A percentile compares a stretch with the other conserved stretches of the same genome.
These are phyloP conservation scores for Streblospio benedicti DNA, from an alignment of 1,140 invertebrate species.

Conservation along the genomic window DNA sequence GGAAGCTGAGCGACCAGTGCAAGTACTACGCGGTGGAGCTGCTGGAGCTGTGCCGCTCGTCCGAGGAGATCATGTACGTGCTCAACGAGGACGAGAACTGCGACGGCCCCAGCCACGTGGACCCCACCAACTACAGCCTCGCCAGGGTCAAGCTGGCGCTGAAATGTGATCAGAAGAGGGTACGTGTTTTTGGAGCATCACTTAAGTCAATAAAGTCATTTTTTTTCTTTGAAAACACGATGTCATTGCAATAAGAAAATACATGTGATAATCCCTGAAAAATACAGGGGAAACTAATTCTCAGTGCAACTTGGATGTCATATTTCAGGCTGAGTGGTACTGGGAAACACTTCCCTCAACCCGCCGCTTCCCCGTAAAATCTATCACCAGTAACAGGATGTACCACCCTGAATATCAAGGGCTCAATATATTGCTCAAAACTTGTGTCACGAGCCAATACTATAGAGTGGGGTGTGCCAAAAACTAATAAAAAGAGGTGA, in stretches of 20 bases:
- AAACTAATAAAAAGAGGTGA: too few relatives aligned
- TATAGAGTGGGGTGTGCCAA: too few relatives aligned
- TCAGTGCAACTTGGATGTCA: too few relatives aligned
- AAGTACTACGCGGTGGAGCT: constrained; percentile 96
- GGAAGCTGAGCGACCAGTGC: constrained; percentile 86
- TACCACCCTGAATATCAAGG: neutral
- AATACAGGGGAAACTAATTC: too few relatives aligned
- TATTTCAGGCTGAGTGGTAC: too few relatives aligned
- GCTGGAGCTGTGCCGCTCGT: constrained; percentile 88
- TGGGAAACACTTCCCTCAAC: too few relatives aligned
- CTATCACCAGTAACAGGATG: neutral
- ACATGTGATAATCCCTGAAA: too few relatives aligned
- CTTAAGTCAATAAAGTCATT: neutral
- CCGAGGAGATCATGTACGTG: constrained; percentile 87
- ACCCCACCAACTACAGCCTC: constrained; percentile 76
- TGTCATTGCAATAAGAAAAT: too few relatives aligned
- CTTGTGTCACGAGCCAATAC: too few relatives aligned
- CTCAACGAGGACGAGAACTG: constrained; percentile 51
- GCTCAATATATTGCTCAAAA: neutral
- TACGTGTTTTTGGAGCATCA: constrained; percentile 49
- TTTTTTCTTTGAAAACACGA: too few relatives aligned
- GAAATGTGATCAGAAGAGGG: constrained; percentile 94
- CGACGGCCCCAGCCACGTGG: constrained; percentile 1
- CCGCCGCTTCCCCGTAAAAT: neutral
- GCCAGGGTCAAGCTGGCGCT: constrained; percentile 92